phyloP scores from a whole-genome alignment of 2,797 vertebrate genomes.

The Pangasius larnaudii region DNA sequence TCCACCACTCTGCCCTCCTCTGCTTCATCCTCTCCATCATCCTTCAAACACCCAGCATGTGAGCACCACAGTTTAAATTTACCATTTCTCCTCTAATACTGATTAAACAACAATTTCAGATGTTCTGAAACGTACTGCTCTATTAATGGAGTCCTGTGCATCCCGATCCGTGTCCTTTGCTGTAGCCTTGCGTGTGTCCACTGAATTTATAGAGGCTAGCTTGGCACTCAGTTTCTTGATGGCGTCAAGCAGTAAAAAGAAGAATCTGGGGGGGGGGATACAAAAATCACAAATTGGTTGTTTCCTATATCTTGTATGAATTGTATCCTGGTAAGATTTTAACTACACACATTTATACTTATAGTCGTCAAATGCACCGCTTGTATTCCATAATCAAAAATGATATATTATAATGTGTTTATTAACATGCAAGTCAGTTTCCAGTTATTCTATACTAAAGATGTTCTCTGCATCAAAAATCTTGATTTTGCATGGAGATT shows the following conservation, averaged over 20 bases:
- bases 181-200: slow-evolving; percentile 83
- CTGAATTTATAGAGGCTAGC: slow-evolving; percentile 78
- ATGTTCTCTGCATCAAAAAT: background rate
- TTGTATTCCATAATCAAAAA: background rate
- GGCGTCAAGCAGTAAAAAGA: slow-evolving; percentile 82
- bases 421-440: background rate
- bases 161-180: slow-evolving; percentile 74
- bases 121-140: slow-evolving; percentile 59
- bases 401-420: background rate
- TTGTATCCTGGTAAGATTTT: background rate
- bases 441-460: background rate
- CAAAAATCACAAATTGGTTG: background rate
- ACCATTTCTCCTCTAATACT: background rate
- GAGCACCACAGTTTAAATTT: background rate
- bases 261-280: slow-evolving; percentile 77
- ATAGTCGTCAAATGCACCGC: background rate
- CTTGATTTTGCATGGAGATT: background rate
- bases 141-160: background rate
- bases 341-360: background rate
- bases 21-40: slow-evolving; percentile 65
- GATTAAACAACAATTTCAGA: background rate
- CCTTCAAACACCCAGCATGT: slow-evolving; percentile 51
- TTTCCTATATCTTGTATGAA: background rate
- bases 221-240: slow-evolving; percentile 86
- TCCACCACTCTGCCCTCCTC: slow-evolving; percentile 79